Conservation (phyloP, 2,888 invertebrate genomes). For the Zele albiditarsus region DNA sequence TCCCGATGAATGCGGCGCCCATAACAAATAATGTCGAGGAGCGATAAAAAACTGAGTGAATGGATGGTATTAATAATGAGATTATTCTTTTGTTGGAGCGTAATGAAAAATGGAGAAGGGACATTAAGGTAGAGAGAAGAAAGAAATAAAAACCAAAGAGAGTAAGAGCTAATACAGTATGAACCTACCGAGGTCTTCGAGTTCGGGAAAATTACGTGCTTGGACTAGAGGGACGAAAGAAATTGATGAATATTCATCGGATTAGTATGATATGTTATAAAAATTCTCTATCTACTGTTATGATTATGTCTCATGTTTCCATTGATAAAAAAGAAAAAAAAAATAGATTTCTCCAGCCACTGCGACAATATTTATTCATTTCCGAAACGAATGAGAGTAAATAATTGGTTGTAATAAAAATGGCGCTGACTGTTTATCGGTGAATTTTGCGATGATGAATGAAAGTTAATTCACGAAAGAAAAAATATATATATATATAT, state of each 20-base stretch:
- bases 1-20: neutral
- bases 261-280: slow-evolving; percentile 62
- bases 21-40: neutral
- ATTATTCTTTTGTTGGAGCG: slow-evolving; percentile 4
- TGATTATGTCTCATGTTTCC: slow-evolving; percentile 22
- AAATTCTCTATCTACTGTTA: slow-evolving; percentile 35
- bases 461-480: neutral
- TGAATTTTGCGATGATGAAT: too few species aligned
- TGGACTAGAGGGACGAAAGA: slow-evolving; percentile 75
- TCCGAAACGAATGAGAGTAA: neutral
- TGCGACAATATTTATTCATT: slow-evolving; percentile 12
- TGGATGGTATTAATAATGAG: neutral
- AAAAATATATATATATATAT: neutral
- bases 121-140: slow-evolving; percentile 53
- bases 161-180: slow-evolving; percentile 70
- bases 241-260: slow-evolving; percentile 69
- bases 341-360: slow-evolving; percentile 23
- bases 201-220: slow-evolving; percentile 78
- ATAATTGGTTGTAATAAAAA: neutral
- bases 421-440: neutral
- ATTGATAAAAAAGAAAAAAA: slow-evolving; percentile 24
- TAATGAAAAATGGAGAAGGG: slow-evolving; percentile 25
- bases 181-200: slow-evolving; percentile 78
- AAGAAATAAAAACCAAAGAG: slow-evolving; percentile 33
- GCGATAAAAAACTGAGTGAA: neutral